Evolutionary conservation across 2,888 invertebrate genomes (phyloP), one percentile per base, ranked within the genome.

Genomic region (Thymelicus acteon): DNA sequence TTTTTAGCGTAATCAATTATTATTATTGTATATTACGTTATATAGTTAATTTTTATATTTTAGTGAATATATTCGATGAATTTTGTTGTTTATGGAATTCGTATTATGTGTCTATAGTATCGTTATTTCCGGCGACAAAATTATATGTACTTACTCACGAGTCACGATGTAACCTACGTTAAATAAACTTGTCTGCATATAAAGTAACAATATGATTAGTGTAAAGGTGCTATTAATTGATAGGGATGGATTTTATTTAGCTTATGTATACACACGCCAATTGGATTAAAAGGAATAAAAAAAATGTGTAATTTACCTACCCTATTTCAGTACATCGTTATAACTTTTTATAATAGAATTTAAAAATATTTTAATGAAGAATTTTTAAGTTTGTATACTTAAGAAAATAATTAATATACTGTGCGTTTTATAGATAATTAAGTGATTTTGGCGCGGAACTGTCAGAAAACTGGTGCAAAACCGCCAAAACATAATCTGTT

Each of bases 41-140:
- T 37, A 15, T 54, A 60, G 44, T 68, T 64, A 44, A 44, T 44
- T 67, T 69, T 15, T 52, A 57, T 72, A 52, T 75, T 63, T 19
- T 68, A 67, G n/a, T 54, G 39, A 64, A 71, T 63, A 67, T 57
- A 73, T 72, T 70, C 69, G 69, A 75, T 47, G 62, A 60, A 71
- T 78, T 78, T 82, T 82, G 78, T 81, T 75, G 78, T 81, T 75
- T 77, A 83, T 88, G 90, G 90, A 92, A 89, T 89, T 88, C 90
- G 82, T 92, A 91, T 91, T 92, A 90, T 90, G 85, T 87, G 73
- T 85, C 75, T 77, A 91, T 92, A 91, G 86, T 90, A 90, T 89
- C 80, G 89, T 81, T 84, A 87, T 89, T 90, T 90, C 90, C 89
- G 86, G 78, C 73, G 71, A 82, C 81, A 85, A 85, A 79, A 77